Base-by-base conservation (phyloP, 2,113 vertebrate genomes). In the Nannobrachium achirus region DNA sequence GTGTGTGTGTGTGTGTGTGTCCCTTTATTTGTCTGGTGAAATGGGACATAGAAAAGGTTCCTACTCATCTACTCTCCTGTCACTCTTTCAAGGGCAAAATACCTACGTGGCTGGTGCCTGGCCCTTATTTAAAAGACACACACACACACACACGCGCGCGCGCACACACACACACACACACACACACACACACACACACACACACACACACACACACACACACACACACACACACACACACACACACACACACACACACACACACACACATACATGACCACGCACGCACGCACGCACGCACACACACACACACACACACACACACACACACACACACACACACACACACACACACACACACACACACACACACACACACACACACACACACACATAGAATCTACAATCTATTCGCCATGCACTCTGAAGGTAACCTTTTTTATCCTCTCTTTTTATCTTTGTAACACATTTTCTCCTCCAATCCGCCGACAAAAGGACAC, bases 391-490 rank as follows among this genome's bases (percentile, higher is more conserved):
- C 42, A 58, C 40, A 66, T 50, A 6, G 7, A 61, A 44, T 25
- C 57, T 53, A n/a, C 50, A 42, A 51, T n/a, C 20, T 49, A 14
- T 56, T 68, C 68, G 14, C 50, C 59, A 14, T 3, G 6, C 56
- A 33, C 69, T 73, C 55, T 84, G 80, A 84, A 89, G 83, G 69
- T 84, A 82, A 82, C 84, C 76, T 82, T 79, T 53, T 76, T 62
- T 57, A 48, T 58, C 68, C 57, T 18, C 11, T 33, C 16, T 55
- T 50, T 75, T 75, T 75, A 73, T 85, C 73, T 83, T 38, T 15
- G 9, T 16, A 46, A 39, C 50, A 44, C 72, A 61, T 56, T 56
- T 7, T 40, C 65, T 55, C 25, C 7, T 42, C 25, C 71, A 6
- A 57, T 55, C 46, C n/a, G 66, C 40, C 33, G 66, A 72, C 72